Evolutionary conservation across 2,888 invertebrate species (phyloP), one percentile per base, ranked within the genome.

Genomic region (Orthosia gracilis): DNA sequence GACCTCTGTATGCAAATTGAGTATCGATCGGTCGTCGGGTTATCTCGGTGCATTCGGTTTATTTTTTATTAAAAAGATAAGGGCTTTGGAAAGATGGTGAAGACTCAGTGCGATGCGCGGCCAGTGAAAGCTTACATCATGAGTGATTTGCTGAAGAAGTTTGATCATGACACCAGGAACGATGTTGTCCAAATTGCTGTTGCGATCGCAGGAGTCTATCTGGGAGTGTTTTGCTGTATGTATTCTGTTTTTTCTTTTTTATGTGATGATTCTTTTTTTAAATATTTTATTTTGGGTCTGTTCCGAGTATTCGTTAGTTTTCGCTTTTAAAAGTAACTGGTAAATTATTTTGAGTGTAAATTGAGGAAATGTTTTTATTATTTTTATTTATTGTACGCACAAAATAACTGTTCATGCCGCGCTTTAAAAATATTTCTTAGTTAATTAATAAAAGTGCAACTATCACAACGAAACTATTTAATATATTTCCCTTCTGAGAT

Each of bases 141-240:
- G 96, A 96, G 96, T 94, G 95, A 96, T 87, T 82, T 96, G 64
- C 89, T 95, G 89, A 95, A 94, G 88, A 96, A 93, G 83, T 93
- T 95, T 62, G 93, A 95, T 84, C 89, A 92, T 61, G 94, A 95
- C 55, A 91, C 92, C 2, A 93, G 92, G 26, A 94, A 93, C 83
- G 95, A 96, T 87, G 90, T 94, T 77, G 93, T 94, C 52, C 94
- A 96, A 84, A 86, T 95, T 31, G 91, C 91, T 4, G 89, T 95
- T 9, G 94, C 93, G 3, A 89, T 94, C 61, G 92, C 89, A 71
- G 96, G 96, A 23, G 94, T 96, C 87, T 96, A 95, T 84, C 87
- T 94, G 83, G 96, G 96, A 63, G 84, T 95, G 74, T 94, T 94
- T 89, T 95, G 92, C 74, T 84, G 96, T 96, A 93, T 84, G 96